Base-by-base conservation (phyloP, 2,797 vertebrate species). In the Pterois miles region DNA sequence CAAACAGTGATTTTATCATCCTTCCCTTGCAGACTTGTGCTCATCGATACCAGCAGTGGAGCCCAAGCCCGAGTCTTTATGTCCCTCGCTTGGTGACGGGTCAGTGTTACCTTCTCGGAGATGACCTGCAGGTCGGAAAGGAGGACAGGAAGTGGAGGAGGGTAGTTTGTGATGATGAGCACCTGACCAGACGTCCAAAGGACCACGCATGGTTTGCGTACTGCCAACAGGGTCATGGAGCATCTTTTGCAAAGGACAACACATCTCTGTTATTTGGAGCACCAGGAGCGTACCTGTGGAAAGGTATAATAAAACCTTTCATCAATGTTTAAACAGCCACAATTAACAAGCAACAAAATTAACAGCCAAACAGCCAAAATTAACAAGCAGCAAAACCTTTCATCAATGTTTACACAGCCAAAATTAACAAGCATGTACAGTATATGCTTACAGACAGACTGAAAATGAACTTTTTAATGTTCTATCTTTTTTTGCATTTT, bases 221-320 rank as follows among this genome's bases (percentile, higher is more conserved):
- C 82, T 98, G 97, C 85, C 97, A 98, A 82, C 97, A 98, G 91
- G 97, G 97, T 48, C 95, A 97, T 50, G 96, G 96, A 71, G 96
- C 96, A 25, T 93, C 96, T 63, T 98, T 98, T 79, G 96, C 96
- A 81, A 97, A 95, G 87, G 97, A 98, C 88, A 95, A 93, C 53
- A 92, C 90, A 34, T 97, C 98, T 64, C 87, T 98, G 76, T 90
- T 97, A 20, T 97, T 97, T 89, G 97, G 97, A 83, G 97, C 96
- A 16, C 97, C 97, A 0, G 97, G 97, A 50, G 96, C 97, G 36
- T 98, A 98, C 29, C 96, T 96, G 63, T 98, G 97, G 97, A 98
- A 97, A 98, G 97, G 97, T 98, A 94, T 12, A 23, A 23, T 52
- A 52, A 23, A 52, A 52, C 46, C 8, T 14, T 18, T 20, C 40